Conservation (phyloP, 2,888 invertebrate species). For the Steromphala cineraria region DNA sequence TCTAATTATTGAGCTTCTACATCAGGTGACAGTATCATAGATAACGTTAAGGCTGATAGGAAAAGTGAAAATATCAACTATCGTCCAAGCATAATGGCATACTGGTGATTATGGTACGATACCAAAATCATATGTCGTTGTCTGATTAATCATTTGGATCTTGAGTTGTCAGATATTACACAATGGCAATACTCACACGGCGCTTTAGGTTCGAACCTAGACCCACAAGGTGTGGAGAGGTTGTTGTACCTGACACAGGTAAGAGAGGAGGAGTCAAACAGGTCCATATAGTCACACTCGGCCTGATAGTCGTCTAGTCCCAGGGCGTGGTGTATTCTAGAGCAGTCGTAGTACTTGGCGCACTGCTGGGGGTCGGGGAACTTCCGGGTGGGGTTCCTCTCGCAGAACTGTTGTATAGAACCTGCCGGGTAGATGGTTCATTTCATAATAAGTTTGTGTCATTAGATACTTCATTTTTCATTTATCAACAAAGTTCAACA, state of each 20-base stretch:
- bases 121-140: too few relatives aligned
- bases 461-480: too few relatives aligned
- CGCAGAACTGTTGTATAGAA: constrained; percentile 48
- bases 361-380: constrained; percentile 13
- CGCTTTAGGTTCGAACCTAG: constrained; percentile 45
- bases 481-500: too few relatives aligned
- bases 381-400: constrained; percentile 38
- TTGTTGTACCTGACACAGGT: constrained; percentile 41
- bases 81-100: too few relatives aligned
- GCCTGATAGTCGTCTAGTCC: constrained; percentile 44
- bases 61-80: too few relatives aligned
- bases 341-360: constrained; percentile 7
- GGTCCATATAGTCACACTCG: constrained; percentile 56
- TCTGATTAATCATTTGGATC: too few relatives aligned
- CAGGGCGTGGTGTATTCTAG: constrained; percentile 19
- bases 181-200: constrained; percentile 46
- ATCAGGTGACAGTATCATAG: too few relatives aligned
- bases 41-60: too few relatives aligned
- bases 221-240: constrained; percentile 43
- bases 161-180: too few relatives aligned
- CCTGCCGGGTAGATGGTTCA: constrained; percentile 31
- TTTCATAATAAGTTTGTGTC: too few relatives aligned
- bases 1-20: too few relatives aligned
- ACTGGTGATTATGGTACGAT: too few relatives aligned
- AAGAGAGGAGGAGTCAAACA: constrained; percentile 45